These are phyloP conservation scores for Acleris cristana DNA, from an alignment of 2,888 invertebrate species.

Conservation along the genomic window DNA sequence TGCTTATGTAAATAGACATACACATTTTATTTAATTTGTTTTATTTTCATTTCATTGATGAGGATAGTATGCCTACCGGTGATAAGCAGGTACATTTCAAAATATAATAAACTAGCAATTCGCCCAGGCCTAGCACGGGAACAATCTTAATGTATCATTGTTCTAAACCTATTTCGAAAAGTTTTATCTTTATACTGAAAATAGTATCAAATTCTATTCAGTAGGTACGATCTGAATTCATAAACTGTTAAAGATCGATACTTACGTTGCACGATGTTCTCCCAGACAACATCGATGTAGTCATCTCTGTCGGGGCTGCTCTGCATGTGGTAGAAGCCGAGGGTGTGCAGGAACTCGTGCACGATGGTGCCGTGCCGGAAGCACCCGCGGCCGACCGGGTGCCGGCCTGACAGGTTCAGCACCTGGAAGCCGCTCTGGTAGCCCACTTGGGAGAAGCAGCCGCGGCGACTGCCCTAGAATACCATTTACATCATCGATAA, in stretches of 20 bases:
- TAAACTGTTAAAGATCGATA: slow-evolving; percentile 17
- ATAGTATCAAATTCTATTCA: no score
- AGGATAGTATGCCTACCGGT: no score
- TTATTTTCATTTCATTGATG: no score
- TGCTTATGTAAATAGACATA: no score
- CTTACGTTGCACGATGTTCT: slow-evolving; percentile 86
- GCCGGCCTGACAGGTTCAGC: slow-evolving; percentile 82
- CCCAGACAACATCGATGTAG: slow-evolving; percentile 88
- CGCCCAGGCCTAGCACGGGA: no score
- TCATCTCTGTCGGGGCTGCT: slow-evolving; percentile 90
- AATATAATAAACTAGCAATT: no score
- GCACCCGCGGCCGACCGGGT: slow-evolving; percentile 83
- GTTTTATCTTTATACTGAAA: no score
- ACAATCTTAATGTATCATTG: no score
- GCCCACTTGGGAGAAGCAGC: slow-evolving; percentile 81
- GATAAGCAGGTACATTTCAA: no score
- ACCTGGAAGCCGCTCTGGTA: slow-evolving; percentile 79
- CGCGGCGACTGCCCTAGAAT: slow-evolving; percentile 69
- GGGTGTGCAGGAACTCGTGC: slow-evolving; percentile 90
- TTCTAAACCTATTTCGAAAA: no score
- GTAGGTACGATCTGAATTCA: no score
- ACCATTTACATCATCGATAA: background rate
- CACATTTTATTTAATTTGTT: no score
- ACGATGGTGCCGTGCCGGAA: slow-evolving; percentile 87
- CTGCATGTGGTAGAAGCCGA: slow-evolving; percentile 94